Conservation (phyloP, 2,113 vertebrate genomes). For the Cryptoleucopteryx plumbea region DNA sequence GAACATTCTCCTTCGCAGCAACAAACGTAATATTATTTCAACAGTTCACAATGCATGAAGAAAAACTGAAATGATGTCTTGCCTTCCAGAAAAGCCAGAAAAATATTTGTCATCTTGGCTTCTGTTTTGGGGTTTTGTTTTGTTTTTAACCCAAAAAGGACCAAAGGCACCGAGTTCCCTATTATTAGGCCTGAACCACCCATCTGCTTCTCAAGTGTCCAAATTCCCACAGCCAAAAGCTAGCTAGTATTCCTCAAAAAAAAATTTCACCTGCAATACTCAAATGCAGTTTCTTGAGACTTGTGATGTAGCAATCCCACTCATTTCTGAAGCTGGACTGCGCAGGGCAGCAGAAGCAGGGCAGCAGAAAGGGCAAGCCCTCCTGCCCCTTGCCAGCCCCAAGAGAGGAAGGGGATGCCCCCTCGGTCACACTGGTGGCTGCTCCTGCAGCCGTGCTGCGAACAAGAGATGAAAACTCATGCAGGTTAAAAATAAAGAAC, state of each 20-base stretch:
- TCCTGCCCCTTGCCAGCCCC: background rate
- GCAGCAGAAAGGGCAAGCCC: rapidly evolving
- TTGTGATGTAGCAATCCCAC: background rate
- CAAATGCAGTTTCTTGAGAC: background rate
- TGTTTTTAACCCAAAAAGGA: background rate
- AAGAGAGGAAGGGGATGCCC: background rate
- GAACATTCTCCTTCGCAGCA: background rate
- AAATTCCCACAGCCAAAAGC: background rate
- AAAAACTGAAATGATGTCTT: background rate
- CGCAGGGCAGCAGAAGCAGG: background rate
- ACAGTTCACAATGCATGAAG: background rate
- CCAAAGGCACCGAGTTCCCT: background rate
- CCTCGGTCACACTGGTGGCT: rapidly evolving
- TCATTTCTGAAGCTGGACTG: background rate
- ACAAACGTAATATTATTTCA: background rate
- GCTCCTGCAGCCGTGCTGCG: background rate
- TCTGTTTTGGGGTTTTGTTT: background rate
- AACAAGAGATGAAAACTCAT: background rate
- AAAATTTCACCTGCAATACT: background rate
- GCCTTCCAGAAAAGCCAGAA: background rate
- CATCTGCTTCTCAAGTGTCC: background rate
- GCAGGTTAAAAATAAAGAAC: background rate
- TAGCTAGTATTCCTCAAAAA: background rate
- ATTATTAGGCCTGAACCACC: background rate
- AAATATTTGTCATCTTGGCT: background rate